Percentiles rank a stretch among this genome's conserved stretches.
Conservation (phyloP, 1,140 invertebrate genomes). For the Saccostrea echinata region DNA sequence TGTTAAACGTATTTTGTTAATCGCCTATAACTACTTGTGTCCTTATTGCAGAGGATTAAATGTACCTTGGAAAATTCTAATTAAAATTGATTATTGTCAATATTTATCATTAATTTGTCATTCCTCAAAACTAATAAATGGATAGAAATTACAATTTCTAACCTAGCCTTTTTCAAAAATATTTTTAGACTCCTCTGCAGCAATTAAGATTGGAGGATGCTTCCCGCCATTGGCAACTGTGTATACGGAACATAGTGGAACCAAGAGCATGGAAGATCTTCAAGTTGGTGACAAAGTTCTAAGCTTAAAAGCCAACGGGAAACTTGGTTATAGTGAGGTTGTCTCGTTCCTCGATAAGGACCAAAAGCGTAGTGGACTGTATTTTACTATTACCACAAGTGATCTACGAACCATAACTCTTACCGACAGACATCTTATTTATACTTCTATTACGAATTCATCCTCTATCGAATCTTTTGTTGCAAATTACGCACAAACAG, state of each 20-base stretch:
- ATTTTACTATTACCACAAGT: conserved; percentile 87
- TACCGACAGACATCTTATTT: conserved; percentile 92
- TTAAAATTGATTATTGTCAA: too few species aligned
- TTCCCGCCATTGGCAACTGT: conserved; percentile 86
- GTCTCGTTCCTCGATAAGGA: conserved; percentile 93
- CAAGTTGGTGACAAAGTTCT: conserved; percentile 89
- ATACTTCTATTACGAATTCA: conserved; percentile 60
- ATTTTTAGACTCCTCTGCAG: conserved; percentile 93
- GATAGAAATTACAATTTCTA: too few species aligned
- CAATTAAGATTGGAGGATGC: conserved; percentile 89
- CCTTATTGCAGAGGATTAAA: too few species aligned
- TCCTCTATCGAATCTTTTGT: conserved; percentile 41
- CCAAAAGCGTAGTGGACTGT: conserved; percentile 84
- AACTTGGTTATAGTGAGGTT: conserved; percentile 90
- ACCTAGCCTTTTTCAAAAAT: not conserved
- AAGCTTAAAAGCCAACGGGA: conserved; percentile 85
- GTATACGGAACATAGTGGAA: conserved; percentile 81
- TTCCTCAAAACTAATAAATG: too few species aligned
- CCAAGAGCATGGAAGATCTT: conserved; percentile 83
- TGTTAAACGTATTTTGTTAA: too few species aligned
- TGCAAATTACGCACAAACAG: conserved; percentile 77
- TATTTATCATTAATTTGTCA: too few species aligned
- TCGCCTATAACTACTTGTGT: too few species aligned
- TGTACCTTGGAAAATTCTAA: too few species aligned
- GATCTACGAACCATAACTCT: conserved; percentile 86